Conservation (phyloP, 2,797 vertebrate genomes). For the Coregonus suidteri region DNA sequence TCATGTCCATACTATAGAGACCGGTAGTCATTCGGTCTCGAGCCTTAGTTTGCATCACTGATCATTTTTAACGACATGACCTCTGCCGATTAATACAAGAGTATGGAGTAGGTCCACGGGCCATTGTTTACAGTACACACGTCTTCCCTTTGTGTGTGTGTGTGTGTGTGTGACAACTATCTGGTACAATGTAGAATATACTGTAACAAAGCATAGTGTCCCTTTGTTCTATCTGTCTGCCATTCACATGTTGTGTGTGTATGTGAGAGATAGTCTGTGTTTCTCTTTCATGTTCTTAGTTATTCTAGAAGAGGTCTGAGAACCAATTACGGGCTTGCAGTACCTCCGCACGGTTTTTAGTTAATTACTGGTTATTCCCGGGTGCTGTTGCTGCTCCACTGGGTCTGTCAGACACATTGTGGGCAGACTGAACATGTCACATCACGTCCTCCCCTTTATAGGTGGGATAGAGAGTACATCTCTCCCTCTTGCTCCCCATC, state of each 20-base stretch:
- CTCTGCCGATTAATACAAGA: background rate
- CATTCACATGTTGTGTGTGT: background rate
- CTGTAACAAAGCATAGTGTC: background rate
- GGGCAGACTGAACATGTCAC: conserved; percentile 50
- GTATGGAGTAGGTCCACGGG: background rate
- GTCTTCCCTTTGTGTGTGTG: background rate
- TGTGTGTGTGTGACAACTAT: conserved; percentile 2
- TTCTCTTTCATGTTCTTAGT: background rate
- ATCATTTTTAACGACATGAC: background rate
- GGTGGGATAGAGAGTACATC: background rate
- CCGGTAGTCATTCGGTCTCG: background rate
- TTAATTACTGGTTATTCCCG: conserved; percentile 67
- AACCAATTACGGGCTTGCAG: conserved; percentile 58
- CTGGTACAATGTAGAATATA: background rate
- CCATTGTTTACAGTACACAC: background rate
- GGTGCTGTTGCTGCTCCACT: conserved; percentile 50
- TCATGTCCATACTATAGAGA: background rate
- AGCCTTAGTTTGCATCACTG: background rate
- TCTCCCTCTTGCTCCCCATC: background rate
- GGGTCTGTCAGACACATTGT: conserved; percentile 25
- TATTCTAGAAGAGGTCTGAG: conserved; percentile 21
- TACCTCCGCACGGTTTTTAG: conserved; percentile 58
- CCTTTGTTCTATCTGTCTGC: background rate
- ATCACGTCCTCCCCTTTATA: conserved; percentile 44
- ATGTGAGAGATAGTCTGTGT: background rate